phyloP scores from a whole-genome alignment of 2,113 vertebrate genomes.

The Cebus imitator region DNA sequence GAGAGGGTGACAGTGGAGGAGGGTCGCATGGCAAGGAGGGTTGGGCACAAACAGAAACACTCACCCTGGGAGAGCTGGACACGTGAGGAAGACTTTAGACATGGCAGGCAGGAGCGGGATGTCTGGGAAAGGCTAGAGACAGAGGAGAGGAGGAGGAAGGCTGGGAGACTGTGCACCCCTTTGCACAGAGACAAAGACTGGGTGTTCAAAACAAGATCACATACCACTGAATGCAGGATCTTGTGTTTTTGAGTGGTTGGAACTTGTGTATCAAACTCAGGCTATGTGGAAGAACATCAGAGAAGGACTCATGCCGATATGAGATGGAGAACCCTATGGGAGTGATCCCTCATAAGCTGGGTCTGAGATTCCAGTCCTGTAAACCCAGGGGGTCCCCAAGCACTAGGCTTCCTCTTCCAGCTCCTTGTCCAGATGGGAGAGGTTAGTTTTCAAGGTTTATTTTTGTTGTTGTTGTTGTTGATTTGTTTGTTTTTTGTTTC shows the following conservation, averaged over 20 bases:
- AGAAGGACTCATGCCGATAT: conserved; percentile 1
- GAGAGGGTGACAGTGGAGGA: not conserved
- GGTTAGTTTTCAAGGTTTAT: not conserved
- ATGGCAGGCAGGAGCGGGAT: not conserved
- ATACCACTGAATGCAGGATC: not conserved
- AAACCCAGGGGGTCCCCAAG: not conserved
- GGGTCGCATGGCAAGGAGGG: not conserved
- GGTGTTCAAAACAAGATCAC: not conserved
- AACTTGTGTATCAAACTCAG: conserved; percentile 52
- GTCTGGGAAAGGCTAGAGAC: conserved; percentile 43
- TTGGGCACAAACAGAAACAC: conserved; percentile 23
- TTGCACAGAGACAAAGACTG: not conserved
- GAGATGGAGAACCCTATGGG: conserved; percentile 58
- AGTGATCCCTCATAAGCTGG: not conserved
- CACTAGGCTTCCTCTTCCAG: not conserved
- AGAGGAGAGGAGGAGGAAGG: not conserved
- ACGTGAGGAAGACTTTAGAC: conserved; percentile 35
- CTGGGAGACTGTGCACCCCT: not conserved
- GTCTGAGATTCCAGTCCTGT: not conserved
- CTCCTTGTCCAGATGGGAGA: not conserved
- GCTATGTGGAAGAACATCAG: not conserved
- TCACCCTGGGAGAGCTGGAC: conserved; percentile 40
- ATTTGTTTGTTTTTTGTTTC: not conserved
- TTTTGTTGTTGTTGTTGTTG: not conserved
- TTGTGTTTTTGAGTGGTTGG: conserved; percentile 52